phyloP scores from a whole-genome alignment of 2,888 invertebrate genomes.

The Ferrisia virgata region DNA sequence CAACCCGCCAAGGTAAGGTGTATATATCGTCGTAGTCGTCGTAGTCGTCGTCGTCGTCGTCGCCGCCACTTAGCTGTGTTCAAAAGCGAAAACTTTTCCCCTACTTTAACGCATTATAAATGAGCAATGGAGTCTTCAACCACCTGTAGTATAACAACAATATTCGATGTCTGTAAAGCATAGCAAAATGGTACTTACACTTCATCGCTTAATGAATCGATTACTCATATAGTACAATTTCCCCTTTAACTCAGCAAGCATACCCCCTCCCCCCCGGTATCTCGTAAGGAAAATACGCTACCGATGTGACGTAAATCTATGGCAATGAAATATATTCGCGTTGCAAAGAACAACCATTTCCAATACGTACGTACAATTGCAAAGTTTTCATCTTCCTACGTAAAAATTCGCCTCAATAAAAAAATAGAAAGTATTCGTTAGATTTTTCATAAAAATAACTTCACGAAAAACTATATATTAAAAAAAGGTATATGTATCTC shows the following conservation, averaged over 20 bases:
- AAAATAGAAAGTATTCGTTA: not conserved
- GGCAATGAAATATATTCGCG: not conserved
- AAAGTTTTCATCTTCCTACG: not conserved
- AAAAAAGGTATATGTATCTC: not conserved
- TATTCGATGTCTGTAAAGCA: not conserved
- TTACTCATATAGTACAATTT: not conserved
- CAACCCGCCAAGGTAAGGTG: not conserved
- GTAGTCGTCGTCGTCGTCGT: not conserved
- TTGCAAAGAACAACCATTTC: not conserved
- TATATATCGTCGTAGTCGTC: not conserved
- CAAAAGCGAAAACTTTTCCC: constrained; percentile 29
- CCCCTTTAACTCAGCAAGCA: not conserved
- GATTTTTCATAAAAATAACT: not conserved
- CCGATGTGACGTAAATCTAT: not conserved
- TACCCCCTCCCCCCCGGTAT: not conserved
- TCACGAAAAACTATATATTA: not conserved
- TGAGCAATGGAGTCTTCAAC: constrained; percentile 41
- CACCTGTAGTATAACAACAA: constrained; percentile 40
- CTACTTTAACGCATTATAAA: constrained; percentile 36
- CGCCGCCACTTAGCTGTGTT: not conserved
- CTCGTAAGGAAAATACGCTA: not conserved
- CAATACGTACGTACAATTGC: not conserved
- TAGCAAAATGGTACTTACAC: not conserved
- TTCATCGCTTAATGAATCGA: not conserved
- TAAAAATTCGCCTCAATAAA: not conserved